These are phyloP conservation scores for Agrochola macilenta DNA, from an alignment of 2,888 invertebrate genomes.

Conservation along the genomic window DNA sequence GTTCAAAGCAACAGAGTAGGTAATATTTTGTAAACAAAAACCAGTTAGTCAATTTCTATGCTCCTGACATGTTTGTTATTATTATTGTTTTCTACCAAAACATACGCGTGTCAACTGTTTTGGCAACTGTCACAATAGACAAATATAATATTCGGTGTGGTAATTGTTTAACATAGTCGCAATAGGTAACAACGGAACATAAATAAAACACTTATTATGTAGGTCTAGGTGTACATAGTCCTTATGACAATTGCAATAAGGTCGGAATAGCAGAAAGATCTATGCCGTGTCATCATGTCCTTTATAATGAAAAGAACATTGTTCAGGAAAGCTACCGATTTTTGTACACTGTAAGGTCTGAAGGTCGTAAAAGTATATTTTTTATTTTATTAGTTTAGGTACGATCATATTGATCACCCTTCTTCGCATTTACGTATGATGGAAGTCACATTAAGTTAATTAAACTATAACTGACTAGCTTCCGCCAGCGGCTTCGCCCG, in stretches of 20 bases:
- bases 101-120: conserved; percentile 24
- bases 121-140: conserved; percentile 16
- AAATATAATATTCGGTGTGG: background rate
- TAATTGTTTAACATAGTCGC: conserved; percentile 3
- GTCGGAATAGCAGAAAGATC: background rate
- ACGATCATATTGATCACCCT: too few relatives aligned
- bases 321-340: background rate
- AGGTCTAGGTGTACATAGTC: background rate
- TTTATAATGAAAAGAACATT: background rate
- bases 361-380: background rate
- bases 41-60: background rate
- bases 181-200: background rate
- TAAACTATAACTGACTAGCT: background rate
- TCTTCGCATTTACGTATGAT: background rate
- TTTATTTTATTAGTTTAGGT: background rate
- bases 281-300: background rate
- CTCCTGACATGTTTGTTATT: conserved; percentile 11
- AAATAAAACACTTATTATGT: background rate
- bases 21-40: conserved; percentile 15
- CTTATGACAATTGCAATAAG: background rate
- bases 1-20: background rate
- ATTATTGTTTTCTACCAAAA: conserved; percentile 19
- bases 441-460: background rate
- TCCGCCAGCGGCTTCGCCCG: too few relatives aligned
- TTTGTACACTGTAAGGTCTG: background rate